These are phyloP conservation scores for Cynopterus brachyotis DNA, from an alignment of 2,113 vertebrate genomes.

Conservation along the genomic window DNA sequence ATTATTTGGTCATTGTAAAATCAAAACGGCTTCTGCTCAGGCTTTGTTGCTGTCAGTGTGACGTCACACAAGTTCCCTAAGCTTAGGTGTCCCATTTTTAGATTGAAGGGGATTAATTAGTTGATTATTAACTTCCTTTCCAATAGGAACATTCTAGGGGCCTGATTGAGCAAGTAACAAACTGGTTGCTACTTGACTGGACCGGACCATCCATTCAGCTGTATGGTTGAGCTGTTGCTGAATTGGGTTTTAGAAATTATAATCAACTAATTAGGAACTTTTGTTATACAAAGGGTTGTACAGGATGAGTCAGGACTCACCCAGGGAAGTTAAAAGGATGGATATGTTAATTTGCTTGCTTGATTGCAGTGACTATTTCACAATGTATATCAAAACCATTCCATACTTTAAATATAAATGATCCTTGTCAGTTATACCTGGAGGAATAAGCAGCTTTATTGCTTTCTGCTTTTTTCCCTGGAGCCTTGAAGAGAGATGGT, in stretches of 20 bases:
- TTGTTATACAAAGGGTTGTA: neutral
- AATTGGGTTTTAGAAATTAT: constrained; percentile 40
- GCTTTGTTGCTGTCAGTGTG: neutral
- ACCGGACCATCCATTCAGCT: neutral
- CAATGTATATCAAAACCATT: neutral
- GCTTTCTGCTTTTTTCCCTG: neutral
- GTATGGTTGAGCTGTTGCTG: constrained; percentile 25
- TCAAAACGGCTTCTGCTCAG: neutral
- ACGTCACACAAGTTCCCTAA: neutral
- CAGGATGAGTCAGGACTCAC: neutral
- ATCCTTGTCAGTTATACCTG: neutral
- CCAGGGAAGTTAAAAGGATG: neutral
- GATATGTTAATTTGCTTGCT: neutral
- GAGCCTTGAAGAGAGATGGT: neutral
- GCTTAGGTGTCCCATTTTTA: neutral
- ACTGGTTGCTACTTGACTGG: neutral
- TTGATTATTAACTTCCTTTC: constrained; percentile 45
- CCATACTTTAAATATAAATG: neutral
- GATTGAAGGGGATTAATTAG: constrained; percentile 19
- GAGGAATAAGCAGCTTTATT: neutral
- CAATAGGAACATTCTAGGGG: constrained; percentile 32
- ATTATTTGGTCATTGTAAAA: neutral
- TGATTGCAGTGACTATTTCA: neutral
- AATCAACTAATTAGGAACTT: constrained; percentile 39
- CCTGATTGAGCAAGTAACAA: constrained; percentile 45